phyloP scores from a whole-genome alignment of 2,113 vertebrate genomes.

The Galeopterus variegatus region DNA sequence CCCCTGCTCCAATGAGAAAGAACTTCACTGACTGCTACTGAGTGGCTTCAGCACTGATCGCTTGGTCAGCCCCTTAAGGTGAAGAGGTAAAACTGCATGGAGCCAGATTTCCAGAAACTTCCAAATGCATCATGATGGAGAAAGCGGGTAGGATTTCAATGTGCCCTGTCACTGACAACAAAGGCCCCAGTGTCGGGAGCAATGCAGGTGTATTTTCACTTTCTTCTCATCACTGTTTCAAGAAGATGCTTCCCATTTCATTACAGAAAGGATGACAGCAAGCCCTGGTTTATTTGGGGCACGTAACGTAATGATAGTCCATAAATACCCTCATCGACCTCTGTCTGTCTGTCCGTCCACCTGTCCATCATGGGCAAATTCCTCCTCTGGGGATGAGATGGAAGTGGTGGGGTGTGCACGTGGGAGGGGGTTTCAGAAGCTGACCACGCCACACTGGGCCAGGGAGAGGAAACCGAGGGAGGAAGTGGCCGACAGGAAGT shows the following conservation, averaged over 20 bases:
- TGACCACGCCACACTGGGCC: too few species aligned
- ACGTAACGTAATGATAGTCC: rapidly evolving
- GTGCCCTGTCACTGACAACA: background rate
- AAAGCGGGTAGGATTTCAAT: background rate
- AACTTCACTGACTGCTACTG: background rate
- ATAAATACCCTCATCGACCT: too few species aligned
- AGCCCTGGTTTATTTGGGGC: background rate
- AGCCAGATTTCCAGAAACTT: conserved; percentile 5
- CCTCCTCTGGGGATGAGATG: background rate
- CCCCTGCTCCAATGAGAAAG: too few species aligned
- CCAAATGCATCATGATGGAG: background rate
- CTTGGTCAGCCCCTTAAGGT: background rate
- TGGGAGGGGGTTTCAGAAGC: too few species aligned
- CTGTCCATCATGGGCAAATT: too few species aligned
- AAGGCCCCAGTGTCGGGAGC: background rate
- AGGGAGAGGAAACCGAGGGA: background rate
- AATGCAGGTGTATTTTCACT: background rate
- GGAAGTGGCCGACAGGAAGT: background rate
- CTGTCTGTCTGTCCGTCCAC: background rate
- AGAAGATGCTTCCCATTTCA: background rate
- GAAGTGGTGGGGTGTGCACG: background rate
- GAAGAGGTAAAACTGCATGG: background rate
- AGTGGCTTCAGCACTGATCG: rapidly evolving
- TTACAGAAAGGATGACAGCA: background rate
- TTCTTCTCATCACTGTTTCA: background rate